phyloP scores from a whole-genome alignment of 2,797 vertebrate species.

The Intellagama lesueurii region DNA sequence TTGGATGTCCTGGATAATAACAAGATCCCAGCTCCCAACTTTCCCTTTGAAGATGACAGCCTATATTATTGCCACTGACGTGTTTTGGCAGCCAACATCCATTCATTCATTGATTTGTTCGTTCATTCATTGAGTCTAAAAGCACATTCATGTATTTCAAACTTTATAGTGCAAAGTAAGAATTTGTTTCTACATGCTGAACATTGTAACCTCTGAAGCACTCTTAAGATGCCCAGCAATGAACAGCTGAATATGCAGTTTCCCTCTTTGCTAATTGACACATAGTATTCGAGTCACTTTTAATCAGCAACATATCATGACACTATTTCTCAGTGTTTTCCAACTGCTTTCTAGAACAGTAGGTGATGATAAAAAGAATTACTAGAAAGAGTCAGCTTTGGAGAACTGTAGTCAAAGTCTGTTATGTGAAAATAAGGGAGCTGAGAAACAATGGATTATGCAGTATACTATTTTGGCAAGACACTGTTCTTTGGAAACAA shows the following conservation, averaged over 20 bases:
- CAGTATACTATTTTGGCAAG: fast-evolving
- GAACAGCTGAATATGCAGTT: not conserved
- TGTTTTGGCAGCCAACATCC: not conserved
- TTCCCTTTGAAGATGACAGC: not conserved
- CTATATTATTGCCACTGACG: not conserved
- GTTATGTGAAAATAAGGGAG: not conserved
- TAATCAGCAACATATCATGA: constrained; percentile 3
- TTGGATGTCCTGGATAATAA: not conserved
- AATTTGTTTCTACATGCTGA: not conserved
- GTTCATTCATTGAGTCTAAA: not conserved
- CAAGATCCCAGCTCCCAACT: not conserved
- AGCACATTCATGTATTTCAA: not conserved
- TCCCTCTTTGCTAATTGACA: not conserved
- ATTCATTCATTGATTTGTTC: not conserved
- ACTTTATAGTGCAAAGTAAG: not conserved
- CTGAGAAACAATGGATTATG: constrained; percentile 17
- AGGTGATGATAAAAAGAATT: not conserved
- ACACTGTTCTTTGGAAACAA: not conserved
- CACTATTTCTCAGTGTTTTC: not conserved
- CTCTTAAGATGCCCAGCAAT: not conserved
- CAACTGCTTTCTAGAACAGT: not conserved
- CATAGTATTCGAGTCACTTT: not conserved
- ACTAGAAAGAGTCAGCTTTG: not conserved
- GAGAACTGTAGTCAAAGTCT: not conserved
- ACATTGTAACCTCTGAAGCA: not conserved